Evolutionary conservation across 2,113 vertebrate genomes (phyloP).

Genomic region (Ageneiosus marmoratus): DNA sequence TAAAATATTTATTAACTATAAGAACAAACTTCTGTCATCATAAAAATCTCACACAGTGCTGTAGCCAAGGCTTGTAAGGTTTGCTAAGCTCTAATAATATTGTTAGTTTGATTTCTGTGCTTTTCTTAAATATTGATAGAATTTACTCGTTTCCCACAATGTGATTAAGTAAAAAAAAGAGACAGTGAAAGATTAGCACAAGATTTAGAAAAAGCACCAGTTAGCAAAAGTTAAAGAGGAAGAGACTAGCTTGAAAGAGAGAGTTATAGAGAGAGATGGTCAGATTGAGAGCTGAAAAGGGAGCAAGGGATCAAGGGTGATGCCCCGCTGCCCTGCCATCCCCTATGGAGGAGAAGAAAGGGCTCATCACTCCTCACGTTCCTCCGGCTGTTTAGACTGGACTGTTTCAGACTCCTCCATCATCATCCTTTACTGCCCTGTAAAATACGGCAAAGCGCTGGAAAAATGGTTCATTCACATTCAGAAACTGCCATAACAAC

Average conservation of each 20-base stretch:
- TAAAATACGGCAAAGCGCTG: constrained; percentile 53
- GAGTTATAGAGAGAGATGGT: constrained; percentile 50
- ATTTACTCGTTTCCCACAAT: neutral
- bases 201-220: neutral
- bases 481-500: neutral
- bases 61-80: neutral
- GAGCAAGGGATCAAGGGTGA: constrained; percentile 35
- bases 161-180: constrained; percentile 2
- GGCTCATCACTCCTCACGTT: constrained; percentile 64
- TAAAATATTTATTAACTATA: neutral
- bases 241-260: constrained; percentile 22
- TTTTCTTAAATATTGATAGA: neutral
- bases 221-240: constrained; percentile 7
- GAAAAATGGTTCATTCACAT: neutral
- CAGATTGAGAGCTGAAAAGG: constrained; percentile 1
- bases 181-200: neutral
- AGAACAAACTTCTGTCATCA: neutral
- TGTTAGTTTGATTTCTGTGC: neutral
- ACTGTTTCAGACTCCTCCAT: constrained; percentile 61
- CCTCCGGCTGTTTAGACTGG: constrained; percentile 69
- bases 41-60: neutral
- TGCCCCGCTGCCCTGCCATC: constrained; percentile 16
- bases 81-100: neutral
- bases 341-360: constrained; percentile 55
- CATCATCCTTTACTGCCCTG: constrained; percentile 63